Conservation (phyloP, 2,888 invertebrate species). For the Beris morrisii region DNA sequence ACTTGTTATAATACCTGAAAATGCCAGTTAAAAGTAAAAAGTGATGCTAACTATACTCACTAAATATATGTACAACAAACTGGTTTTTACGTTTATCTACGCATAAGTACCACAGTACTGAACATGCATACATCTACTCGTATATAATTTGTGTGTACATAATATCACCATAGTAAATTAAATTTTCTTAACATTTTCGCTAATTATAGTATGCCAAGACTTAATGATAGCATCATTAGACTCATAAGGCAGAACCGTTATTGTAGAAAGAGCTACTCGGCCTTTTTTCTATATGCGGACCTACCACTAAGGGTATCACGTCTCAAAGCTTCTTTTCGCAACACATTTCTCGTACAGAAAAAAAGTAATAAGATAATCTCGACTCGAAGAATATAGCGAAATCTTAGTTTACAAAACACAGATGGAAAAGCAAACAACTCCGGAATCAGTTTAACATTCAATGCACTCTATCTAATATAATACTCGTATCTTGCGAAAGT, state of each 20-base stretch:
- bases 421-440: no score
- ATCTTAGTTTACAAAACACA: no score
- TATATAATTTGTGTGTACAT: no score
- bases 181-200: conserved; percentile 23
- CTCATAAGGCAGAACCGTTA: conserved; percentile 21
- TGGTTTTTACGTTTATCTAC: background rate
- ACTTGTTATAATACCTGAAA: background rate
- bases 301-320: conserved; percentile 10
- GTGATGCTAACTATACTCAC: background rate
- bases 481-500: no score
- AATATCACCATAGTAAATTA: conserved; percentile 4
- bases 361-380: no score
- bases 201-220: conserved; percentile 22
- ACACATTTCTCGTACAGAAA: no score
- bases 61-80: background rate
- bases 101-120: background rate
- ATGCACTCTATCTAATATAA: no score
- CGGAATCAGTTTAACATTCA: no score
- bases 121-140: background rate
- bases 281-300: background rate
- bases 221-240: conserved; percentile 18
- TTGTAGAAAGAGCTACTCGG: background rate
- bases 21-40: conserved; percentile 18
- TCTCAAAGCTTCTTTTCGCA: conserved; percentile 10
- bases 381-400: no score